phyloP scores from a whole-genome alignment of 2,113 vertebrate genomes.

The Cricetomys ansorgei region DNA sequence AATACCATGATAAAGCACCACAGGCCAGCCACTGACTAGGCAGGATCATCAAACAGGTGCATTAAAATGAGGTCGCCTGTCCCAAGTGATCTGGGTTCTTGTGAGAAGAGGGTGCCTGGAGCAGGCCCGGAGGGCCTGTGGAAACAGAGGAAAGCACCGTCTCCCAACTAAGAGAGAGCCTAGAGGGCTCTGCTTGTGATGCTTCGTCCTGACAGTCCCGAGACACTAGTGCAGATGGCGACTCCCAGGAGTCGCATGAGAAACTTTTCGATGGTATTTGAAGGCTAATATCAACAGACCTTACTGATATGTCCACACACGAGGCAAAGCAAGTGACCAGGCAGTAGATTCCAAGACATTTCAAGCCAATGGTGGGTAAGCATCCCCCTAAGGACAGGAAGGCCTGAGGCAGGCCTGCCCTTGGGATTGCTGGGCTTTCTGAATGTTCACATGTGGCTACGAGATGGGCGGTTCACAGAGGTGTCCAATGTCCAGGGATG shows the following conservation, averaged over 20 bases:
- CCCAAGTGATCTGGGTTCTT: neutral
- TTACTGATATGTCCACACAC: neutral
- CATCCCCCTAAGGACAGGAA: neutral
- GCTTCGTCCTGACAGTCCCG: neutral
- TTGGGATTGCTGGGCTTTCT: rapidly evolving
- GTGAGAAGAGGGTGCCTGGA: neutral
- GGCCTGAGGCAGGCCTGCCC: neutral
- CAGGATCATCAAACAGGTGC: neutral
- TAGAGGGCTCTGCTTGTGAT: neutral
- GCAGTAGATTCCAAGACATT: neutral
- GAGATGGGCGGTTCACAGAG: rapidly evolving
- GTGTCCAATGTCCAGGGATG: neutral
- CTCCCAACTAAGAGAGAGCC: neutral
- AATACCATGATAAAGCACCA: too few species aligned
- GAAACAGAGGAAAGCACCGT: rapidly evolving
- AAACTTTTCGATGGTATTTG: neutral
- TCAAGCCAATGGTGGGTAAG: neutral
- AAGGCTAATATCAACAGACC: neutral
- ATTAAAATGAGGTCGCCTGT: neutral
- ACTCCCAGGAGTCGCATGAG: neutral
- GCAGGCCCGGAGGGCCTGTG: neutral
- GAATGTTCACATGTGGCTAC: rapidly evolving
- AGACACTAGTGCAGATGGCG: neutral
- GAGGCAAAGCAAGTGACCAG: neutral
- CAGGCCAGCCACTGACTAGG: neutral